These are phyloP conservation scores for Drosophila nannoptera DNA, from an alignment of 1,140 invertebrate species.

Conservation along the genomic window DNA sequence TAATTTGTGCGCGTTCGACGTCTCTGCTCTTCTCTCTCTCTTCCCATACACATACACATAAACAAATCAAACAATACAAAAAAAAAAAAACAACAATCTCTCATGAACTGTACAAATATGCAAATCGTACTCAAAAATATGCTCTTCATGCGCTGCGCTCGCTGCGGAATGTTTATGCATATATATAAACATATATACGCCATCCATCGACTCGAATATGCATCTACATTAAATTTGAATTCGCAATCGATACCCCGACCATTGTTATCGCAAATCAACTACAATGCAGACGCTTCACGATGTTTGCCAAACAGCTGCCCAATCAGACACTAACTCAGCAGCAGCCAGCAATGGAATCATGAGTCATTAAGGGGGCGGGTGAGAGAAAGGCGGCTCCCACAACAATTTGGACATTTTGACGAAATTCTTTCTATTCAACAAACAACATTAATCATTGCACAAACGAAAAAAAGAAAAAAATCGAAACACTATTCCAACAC, in stretches of 20 bases:
- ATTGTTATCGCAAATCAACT: conserved; percentile 29
- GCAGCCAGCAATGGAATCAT: conserved; percentile 50
- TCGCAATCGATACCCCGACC: conserved; percentile 35
- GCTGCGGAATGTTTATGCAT: conserved; percentile 54
- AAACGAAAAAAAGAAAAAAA: conserved; percentile 30
- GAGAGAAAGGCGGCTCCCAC: neutral
- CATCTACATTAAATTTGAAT: conserved; percentile 40
- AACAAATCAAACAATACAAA: conserved; percentile 30
- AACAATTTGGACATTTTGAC: conserved; percentile 29
- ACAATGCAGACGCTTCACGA: conserved; percentile 74
- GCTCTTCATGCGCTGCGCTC: conserved; percentile 74
- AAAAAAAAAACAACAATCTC: conserved; percentile 34
- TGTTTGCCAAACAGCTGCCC: conserved; percentile 70
- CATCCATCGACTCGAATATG: conserved; percentile 51
- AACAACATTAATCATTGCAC: conserved; percentile 46
- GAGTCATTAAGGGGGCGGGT: conserved; percentile 42
- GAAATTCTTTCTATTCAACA: conserved; percentile 40
- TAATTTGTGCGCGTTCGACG: conserved; percentile 73
- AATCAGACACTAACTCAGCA: conserved; percentile 71
- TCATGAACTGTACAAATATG: conserved; percentile 67
- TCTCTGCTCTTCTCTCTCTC: conserved; percentile 74
- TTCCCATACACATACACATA: conserved; percentile 44
- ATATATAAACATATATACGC: conserved; percentile 18
- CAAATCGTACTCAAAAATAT: conserved; percentile 57
- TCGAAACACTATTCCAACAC: conserved; percentile 17